Conservation (phyloP, 2,888 invertebrate species). For the Muscina levida region DNA sequence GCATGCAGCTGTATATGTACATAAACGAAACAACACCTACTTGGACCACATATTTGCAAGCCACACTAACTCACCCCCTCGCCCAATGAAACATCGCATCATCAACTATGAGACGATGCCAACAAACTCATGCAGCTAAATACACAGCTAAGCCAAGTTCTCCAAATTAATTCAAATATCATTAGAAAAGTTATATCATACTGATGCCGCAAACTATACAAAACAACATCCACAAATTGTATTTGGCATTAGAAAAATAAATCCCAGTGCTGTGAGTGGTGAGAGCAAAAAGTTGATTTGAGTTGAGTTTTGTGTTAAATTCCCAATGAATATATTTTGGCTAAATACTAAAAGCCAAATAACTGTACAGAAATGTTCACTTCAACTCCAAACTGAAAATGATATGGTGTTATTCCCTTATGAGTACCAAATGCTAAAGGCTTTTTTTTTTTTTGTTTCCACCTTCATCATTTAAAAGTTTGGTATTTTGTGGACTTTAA, state of each 20-base stretch:
- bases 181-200: conserved; percentile 27
- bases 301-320: conserved; percentile 5
- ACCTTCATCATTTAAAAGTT: too few relatives aligned
- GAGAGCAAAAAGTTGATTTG: too few relatives aligned
- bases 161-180: conserved; percentile 37
- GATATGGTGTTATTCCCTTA: conserved; percentile 12
- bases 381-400: conserved; percentile 15
- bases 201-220: neutral
- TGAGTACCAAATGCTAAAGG: conserved; percentile 25
- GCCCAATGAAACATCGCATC: too few relatives aligned
- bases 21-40: too few relatives aligned
- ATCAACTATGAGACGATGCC: too few relatives aligned
- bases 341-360: neutral
- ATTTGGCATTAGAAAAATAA: neutral
- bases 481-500: too few relatives aligned
- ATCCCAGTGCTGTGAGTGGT: conserved; percentile 18
- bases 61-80: too few relatives aligned
- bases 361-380: neutral
- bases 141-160: conserved; percentile 25
- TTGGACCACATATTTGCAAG: too few relatives aligned
- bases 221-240: neutral
- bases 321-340: conserved; percentile 5
- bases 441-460: neutral
- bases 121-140: neutral
- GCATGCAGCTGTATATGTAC: neutral